phyloP scores from a whole-genome alignment of 1,140 invertebrate species.

The Papilio helenus region DNA sequence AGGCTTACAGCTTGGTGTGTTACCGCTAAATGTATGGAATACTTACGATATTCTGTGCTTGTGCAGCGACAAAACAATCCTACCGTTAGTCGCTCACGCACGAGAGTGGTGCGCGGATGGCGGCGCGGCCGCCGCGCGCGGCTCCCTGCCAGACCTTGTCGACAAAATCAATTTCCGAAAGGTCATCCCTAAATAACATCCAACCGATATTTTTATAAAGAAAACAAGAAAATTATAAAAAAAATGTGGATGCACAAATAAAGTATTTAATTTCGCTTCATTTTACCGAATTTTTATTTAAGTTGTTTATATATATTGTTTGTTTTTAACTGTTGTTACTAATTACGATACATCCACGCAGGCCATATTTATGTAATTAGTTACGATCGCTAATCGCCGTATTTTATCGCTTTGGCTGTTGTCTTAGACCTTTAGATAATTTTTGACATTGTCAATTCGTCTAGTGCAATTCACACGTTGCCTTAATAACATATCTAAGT shows the following conservation, averaged over 20 bases:
- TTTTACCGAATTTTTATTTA: constrained; percentile 68
- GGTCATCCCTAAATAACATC: constrained; percentile 61
- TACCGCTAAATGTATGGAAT: background rate
- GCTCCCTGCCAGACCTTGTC: constrained; percentile 61
- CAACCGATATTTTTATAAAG: constrained; percentile 72
- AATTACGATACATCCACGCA: constrained; percentile 51
- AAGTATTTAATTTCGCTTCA: constrained; percentile 75
- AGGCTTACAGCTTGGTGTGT: constrained; percentile 30
- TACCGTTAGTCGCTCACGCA: constrained; percentile 75
- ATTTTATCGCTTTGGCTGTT: constrained; percentile 78
- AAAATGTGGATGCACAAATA: constrained; percentile 77
- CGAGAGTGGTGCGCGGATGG: constrained; percentile 73
- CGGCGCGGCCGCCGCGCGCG: constrained; percentile 58
- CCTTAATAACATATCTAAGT: constrained; percentile 83
- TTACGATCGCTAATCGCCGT: constrained; percentile 68
- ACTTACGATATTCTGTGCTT: constrained; percentile 64
- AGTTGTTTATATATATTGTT: constrained; percentile 81
- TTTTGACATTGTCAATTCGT: constrained; percentile 67
- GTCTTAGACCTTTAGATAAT: constrained; percentile 74
- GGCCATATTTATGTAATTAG: constrained; percentile 58
- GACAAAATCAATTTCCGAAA: constrained; percentile 62
- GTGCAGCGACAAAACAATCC: constrained; percentile 74
- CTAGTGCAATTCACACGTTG: constrained; percentile 82
- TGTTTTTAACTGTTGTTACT: constrained; percentile 64
- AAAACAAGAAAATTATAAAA: constrained; percentile 69